Percentiles rank a stretch among this genome's conserved stretches.
These are phyloP conservation scores for Zosterops pallidus DNA, from an alignment of 2,113 vertebrate species.

Conservation along the genomic window DNA sequence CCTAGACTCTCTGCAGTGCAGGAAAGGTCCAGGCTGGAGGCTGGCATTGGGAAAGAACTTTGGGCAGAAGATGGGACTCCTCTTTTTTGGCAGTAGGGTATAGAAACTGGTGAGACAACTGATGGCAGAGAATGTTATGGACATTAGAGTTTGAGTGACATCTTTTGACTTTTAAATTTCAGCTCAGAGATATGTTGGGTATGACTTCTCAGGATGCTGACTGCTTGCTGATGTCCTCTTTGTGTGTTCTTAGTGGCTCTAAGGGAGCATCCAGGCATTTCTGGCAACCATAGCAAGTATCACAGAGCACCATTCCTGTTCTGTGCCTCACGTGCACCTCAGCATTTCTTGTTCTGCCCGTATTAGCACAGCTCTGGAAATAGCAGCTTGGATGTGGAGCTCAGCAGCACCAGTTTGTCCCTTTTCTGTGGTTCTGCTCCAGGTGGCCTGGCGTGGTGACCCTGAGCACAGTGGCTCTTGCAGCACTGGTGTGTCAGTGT, in stretches of 20 bases:
- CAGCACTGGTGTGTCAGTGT: not conserved
- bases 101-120: not conserved
- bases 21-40: not conserved
- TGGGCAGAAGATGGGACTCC: not conserved
- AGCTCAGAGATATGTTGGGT: not conserved
- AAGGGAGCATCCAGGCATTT: not conserved
- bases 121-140: not conserved
- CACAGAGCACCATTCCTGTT: not conserved
- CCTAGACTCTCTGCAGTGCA: not conserved
- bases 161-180: not conserved
- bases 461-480: not conserved
- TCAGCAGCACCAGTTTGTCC: not conserved
- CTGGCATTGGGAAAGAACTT: not conserved
- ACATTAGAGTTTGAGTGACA: not conserved
- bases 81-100: not conserved
- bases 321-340: rapidly evolving
- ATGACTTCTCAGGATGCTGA: not conserved
- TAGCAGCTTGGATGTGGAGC: not conserved
- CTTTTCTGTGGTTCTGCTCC: not conserved
- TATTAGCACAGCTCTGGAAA: not conserved
- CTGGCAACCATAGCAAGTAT: not conserved
- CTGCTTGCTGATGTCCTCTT: not conserved
- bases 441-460: not conserved
- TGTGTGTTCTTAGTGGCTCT: not conserved
- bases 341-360: not conserved